Conservation (phyloP, 2,113 vertebrate genomes). For the Stercorarius parasiticus region DNA sequence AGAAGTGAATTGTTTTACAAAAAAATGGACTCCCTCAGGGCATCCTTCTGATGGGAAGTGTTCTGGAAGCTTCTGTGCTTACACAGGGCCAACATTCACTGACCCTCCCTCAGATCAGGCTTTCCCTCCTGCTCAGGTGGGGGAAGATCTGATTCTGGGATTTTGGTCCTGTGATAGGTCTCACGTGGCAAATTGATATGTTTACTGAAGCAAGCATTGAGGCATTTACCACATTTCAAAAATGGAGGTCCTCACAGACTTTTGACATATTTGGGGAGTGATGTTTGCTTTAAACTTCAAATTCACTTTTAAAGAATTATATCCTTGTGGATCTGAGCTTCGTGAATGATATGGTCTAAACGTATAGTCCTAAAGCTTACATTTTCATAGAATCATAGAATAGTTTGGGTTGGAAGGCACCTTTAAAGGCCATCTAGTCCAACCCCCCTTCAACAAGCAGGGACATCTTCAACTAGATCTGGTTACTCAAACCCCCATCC, state of each 20-base stretch:
- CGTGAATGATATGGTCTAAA: neutral
- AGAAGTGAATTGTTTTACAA: neutral
- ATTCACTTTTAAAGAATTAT: neutral
- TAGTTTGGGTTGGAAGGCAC: neutral
- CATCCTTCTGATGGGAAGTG: neutral
- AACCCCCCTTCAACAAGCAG: neutral
- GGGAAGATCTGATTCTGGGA: neutral
- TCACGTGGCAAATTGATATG: fast-evolving
- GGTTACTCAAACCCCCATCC: neutral
- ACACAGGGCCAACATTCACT: neutral
- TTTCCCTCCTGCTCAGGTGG: neutral
- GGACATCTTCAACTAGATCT: neutral
- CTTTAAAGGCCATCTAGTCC: neutral
- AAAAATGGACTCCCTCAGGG: neutral
- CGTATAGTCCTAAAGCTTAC: neutral
- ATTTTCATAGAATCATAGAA: neutral
- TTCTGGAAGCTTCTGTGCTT: neutral
- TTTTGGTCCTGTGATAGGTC: neutral
- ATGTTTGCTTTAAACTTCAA: neutral
- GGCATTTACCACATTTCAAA: neutral
- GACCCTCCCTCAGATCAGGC: fast-evolving
- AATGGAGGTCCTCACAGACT: neutral
- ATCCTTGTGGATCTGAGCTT: neutral
- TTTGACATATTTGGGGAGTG: neutral
- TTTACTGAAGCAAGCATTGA: neutral